Evolutionary conservation across 1,140 invertebrate genomes (phyloP).

Genomic region (Formica exsecta): DNA sequence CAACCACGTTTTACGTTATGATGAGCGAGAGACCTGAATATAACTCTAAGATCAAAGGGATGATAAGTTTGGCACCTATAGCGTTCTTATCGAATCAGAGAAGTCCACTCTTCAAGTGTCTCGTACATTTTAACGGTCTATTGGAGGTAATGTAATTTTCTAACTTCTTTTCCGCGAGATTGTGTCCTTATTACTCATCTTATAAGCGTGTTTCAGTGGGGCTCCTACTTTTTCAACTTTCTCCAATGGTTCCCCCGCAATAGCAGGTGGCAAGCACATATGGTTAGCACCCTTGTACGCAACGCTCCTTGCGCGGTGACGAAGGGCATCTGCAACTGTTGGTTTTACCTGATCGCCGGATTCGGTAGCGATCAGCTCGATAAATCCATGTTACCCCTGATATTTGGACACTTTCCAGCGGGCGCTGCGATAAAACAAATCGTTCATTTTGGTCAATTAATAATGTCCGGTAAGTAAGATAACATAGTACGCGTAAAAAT

Average conservation of each 20-base stretch:
- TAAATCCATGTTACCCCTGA: constrained; percentile 87
- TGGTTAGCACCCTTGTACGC: constrained; percentile 80
- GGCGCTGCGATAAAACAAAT: constrained; percentile 91
- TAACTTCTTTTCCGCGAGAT: not conserved
- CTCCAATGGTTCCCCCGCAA: constrained; percentile 81
- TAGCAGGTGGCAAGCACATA: constrained; percentile 81
- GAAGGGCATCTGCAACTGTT: constrained; percentile 81
- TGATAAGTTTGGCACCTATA: constrained; percentile 90
- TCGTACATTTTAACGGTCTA: constrained; percentile 79
- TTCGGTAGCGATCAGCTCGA: constrained; percentile 85
- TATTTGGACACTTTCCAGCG: constrained; percentile 90
- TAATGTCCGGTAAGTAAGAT: constrained; percentile 80
- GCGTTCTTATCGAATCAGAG: constrained; percentile 85
- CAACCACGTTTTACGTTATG: constrained; percentile 87
- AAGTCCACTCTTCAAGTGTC: constrained; percentile 81
- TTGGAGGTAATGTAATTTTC: constrained; percentile 79
- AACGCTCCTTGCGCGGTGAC: constrained; percentile 82
- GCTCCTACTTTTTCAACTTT: constrained; percentile 83
- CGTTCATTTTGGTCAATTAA: constrained; percentile 88
- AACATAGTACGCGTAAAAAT: not conserved
- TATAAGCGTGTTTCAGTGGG: constrained; percentile 82
- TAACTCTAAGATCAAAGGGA: constrained; percentile 88
- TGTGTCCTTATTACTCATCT: constrained; percentile 54
- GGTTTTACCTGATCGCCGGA: constrained; percentile 83
- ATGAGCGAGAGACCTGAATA: constrained; percentile 90